Conservation (phyloP, 2,888 invertebrate genomes). For the Lepidochrysops patricia region DNA sequence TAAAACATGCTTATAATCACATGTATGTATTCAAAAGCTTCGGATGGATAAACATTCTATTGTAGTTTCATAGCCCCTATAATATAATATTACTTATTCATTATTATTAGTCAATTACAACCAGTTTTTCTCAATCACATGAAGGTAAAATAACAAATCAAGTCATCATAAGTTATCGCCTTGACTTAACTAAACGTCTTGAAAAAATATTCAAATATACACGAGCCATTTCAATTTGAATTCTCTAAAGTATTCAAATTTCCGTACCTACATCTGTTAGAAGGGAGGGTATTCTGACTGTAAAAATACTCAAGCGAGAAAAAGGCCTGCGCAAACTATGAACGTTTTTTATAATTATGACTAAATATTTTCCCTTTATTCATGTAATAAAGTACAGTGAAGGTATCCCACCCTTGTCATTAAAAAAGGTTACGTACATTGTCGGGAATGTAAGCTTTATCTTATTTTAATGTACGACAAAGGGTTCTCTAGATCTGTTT, state of each 20-base stretch:
- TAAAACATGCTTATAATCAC: no score
- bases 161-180: neutral
- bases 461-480: neutral
- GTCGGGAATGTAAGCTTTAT: neutral
- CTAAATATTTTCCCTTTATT: neutral
- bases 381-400: neutral
- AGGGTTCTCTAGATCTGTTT: neutral
- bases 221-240: slow-evolving; percentile 8
- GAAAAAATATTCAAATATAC: slow-evolving; percentile 14
- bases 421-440: neutral
- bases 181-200: slow-evolving; percentile 8
- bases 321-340: neutral
- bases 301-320: neutral
- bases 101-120: no score
- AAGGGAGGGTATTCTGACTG: slow-evolving; percentile 1
- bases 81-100: no score
- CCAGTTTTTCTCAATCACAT: no score
- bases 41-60: no score
- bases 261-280: slow-evolving; percentile 6
- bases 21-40: no score
- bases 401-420: neutral
- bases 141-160: neutral
- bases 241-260: slow-evolving; percentile 13
- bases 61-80: no score
- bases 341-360: neutral